These are phyloP conservation scores for Solea senegalensis DNA, from an alignment of 2,113 vertebrate genomes.

Conservation along the genomic window DNA sequence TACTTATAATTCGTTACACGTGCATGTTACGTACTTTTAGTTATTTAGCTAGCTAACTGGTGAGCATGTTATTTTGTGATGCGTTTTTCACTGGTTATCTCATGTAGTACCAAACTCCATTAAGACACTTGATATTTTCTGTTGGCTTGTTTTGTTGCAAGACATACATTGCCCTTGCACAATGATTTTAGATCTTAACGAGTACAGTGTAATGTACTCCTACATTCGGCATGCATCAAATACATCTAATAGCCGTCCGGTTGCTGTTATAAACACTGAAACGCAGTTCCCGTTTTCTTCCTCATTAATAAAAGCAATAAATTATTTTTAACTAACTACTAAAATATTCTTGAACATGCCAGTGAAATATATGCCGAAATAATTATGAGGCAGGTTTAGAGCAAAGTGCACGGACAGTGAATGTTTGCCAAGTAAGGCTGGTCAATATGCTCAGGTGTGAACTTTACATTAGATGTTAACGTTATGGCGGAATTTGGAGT, in stretches of 20 bases:
- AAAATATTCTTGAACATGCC: too few relatives aligned
- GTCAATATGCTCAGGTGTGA: too few relatives aligned
- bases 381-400: too few relatives aligned
- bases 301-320: too few relatives aligned
- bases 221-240: background rate
- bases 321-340: too few relatives aligned
- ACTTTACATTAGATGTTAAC: too few relatives aligned
- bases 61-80: background rate
- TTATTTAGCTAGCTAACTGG: background rate
- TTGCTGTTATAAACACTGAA: background rate
- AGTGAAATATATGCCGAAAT: too few relatives aligned
- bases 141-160: background rate
- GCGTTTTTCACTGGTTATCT: background rate
- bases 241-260: background rate
- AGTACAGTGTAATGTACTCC: background rate
- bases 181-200: background rate
- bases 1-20: background rate
- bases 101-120: background rate
- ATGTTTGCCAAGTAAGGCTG: too few relatives aligned
- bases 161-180: background rate
- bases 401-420: too few relatives aligned
- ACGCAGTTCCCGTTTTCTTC: too few relatives aligned
- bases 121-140: background rate
- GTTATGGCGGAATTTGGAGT: too few relatives aligned
- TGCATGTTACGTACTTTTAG: background rate